phyloP scores from a whole-genome alignment of 2,888 invertebrate genomes.

The Lasioglossum morio region DNA sequence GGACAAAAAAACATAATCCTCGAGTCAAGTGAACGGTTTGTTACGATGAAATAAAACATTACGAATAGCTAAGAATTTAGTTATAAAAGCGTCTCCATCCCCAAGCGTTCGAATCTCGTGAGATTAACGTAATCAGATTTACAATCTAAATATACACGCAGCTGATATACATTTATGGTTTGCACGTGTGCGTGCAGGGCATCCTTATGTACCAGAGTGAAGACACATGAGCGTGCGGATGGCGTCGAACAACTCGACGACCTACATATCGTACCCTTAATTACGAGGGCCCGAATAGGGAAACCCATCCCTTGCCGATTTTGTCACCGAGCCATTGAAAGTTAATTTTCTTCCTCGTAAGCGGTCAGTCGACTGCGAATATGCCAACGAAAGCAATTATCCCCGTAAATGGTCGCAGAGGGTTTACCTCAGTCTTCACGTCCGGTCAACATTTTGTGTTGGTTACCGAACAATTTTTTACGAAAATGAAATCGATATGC shows the following conservation, averaged over 20 bases:
- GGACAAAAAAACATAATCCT: too few relatives aligned
- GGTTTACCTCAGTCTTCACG: background rate
- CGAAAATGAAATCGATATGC: background rate
- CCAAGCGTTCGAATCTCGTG: background rate
- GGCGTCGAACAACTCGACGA: slow-evolving; percentile 51
- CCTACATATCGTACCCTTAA: slow-evolving; percentile 58
- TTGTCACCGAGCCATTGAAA: slow-evolving; percentile 45
- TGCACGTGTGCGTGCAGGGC: slow-evolving; percentile 2
- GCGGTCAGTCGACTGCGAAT: slow-evolving; percentile 25
- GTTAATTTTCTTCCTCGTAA: slow-evolving; percentile 46
- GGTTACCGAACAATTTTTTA: background rate
- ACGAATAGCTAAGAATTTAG: background rate
- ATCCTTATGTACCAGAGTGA: slow-evolving; percentile 2
- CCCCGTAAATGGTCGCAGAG: slow-evolving; percentile 11
- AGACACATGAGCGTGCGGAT: slow-evolving; percentile 21
- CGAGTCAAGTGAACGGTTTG: too few relatives aligned
- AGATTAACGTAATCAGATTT: background rate
- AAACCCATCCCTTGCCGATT: slow-evolving; percentile 41
- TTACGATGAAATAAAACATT: too few relatives aligned
- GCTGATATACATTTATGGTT: background rate
- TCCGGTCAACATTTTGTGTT: background rate
- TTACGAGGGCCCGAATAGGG: slow-evolving; percentile 45
- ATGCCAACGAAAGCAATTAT: slow-evolving; percentile 38
- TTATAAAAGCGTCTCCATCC: background rate
- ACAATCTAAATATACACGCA: too few relatives aligned